phyloP scores from a whole-genome alignment of 2,888 invertebrate genomes.

The Drosophila putrida region DNA sequence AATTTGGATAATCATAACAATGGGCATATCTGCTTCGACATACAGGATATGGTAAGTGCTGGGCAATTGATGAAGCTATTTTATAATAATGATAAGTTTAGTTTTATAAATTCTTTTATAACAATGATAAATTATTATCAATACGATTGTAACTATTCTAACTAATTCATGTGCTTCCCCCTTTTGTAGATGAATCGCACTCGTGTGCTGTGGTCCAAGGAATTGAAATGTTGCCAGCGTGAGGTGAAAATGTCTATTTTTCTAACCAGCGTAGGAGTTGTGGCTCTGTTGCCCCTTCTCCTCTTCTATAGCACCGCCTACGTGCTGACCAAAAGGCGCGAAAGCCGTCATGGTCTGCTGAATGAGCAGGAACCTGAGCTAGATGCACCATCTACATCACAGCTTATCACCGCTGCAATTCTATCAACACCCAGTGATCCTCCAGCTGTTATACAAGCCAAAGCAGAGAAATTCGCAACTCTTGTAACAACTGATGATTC shows the following conservation, averaged over 20 bases:
- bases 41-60: constrained; percentile 70
- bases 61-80: background rate
- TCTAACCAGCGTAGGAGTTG: constrained; percentile 54
- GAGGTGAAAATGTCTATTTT: constrained; percentile 67
- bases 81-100: no score
- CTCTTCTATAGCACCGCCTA: constrained; percentile 75
- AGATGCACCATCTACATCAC: constrained; percentile 42
- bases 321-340: constrained; percentile 73
- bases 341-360: constrained; percentile 72
- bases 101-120: no score
- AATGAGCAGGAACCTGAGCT: constrained; percentile 61
- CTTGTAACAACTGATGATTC: background rate
- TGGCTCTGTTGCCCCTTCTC: constrained; percentile 69
- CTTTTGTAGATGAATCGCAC: constrained; percentile 82
- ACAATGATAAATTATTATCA: no score
- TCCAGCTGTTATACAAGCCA: background rate
- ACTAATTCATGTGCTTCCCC: constrained; percentile 1
- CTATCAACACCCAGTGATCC: constrained; percentile 31
- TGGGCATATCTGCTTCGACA: constrained; percentile 77
- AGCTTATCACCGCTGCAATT: constrained; percentile 41
- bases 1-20: constrained; percentile 69
- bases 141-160: background rate
- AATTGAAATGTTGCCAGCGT: constrained; percentile 78
- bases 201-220: constrained; percentile 78
- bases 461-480: background rate